These are phyloP conservation scores for Epinephelus coioides DNA, from an alignment of 2,797 vertebrate species.

Conservation along the genomic window DNA sequence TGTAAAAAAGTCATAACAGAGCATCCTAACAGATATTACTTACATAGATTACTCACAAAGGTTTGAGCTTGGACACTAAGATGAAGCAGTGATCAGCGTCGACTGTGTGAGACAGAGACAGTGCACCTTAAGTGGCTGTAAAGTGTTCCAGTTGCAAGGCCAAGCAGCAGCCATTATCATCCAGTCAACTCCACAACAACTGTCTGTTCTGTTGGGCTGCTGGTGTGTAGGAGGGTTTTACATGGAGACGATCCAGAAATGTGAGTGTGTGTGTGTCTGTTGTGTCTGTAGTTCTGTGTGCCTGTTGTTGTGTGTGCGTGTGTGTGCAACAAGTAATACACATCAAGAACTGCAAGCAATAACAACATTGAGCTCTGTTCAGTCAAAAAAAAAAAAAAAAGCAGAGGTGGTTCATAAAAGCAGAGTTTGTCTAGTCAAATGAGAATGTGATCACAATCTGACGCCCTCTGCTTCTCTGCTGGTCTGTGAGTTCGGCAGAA, in stretches of 20 bases:
- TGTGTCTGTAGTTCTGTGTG: neutral
- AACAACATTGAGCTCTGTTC: constrained; percentile 7
- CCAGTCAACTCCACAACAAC: constrained; percentile 37
- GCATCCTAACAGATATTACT: neutral
- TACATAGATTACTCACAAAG: neutral
- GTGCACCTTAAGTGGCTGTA: constrained; percentile 6
- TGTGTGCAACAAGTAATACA: constrained; percentile 44
- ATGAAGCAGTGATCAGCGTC: neutral
- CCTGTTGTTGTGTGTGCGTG: neutral
- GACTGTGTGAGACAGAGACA: neutral
- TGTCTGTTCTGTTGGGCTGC: constrained; percentile 48
- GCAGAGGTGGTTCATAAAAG: constrained; percentile 32
- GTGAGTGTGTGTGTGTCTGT: neutral
- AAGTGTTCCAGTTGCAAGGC: constrained; percentile 31
- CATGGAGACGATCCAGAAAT: constrained; percentile 30
- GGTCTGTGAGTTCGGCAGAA: constrained; percentile 38
- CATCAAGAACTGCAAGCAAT: constrained; percentile 6
- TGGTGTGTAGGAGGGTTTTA: constrained; percentile 62
- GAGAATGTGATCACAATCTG: constrained; percentile 41
- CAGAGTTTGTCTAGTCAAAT: constrained; percentile 38
- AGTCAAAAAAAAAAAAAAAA: neutral
- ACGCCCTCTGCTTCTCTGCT: constrained; percentile 26
- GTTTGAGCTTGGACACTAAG: neutral
- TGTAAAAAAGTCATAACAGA: neutral
- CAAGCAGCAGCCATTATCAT: constrained; percentile 40